phyloP scores from a whole-genome alignment of 2,888 invertebrate genomes.

The Eupelmus urozonus region DNA sequence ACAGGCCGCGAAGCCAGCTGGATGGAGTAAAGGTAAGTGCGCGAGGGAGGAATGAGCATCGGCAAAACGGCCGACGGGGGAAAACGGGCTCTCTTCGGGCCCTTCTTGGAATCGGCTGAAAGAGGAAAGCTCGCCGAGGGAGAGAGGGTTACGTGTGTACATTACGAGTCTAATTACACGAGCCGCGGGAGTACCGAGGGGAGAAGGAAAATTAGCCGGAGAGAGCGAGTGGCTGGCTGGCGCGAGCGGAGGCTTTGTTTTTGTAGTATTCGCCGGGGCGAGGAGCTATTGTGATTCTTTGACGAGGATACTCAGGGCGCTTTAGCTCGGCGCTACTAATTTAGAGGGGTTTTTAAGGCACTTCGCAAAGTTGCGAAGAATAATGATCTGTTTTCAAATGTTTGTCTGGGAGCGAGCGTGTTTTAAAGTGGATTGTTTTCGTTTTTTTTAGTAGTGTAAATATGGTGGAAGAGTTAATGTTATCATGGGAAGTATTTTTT shows the following conservation, averaged over 20 bases:
- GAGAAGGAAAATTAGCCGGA: slow-evolving; percentile 12
- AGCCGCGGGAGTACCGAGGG: background rate
- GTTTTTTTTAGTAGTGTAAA: too few relatives aligned
- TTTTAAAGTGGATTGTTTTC: background rate
- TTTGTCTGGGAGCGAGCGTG: too few relatives aligned
- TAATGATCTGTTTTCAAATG: background rate
- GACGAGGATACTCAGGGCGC: background rate
- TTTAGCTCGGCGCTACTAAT: background rate
- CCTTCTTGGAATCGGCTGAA: background rate
- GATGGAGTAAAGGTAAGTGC: too few relatives aligned
- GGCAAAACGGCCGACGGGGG: slow-evolving; percentile 1
- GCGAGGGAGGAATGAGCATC: background rate
- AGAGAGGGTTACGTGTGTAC: background rate
- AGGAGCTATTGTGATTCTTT: slow-evolving; percentile 19
- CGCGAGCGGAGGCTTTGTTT: background rate
- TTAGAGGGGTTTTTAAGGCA: background rate
- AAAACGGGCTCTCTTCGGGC: background rate
- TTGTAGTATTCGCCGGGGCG: background rate
- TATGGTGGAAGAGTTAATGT: too few relatives aligned
- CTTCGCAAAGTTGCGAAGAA: background rate
- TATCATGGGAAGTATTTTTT: too few relatives aligned
- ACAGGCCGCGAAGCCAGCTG: too few relatives aligned
- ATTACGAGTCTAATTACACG: slow-evolving; percentile 38
- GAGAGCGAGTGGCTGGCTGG: background rate
- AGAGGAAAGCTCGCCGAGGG: background rate